Evolutionary conservation across 2,888 invertebrate genomes (phyloP).

Genomic region (Coenonympha arcania): DNA sequence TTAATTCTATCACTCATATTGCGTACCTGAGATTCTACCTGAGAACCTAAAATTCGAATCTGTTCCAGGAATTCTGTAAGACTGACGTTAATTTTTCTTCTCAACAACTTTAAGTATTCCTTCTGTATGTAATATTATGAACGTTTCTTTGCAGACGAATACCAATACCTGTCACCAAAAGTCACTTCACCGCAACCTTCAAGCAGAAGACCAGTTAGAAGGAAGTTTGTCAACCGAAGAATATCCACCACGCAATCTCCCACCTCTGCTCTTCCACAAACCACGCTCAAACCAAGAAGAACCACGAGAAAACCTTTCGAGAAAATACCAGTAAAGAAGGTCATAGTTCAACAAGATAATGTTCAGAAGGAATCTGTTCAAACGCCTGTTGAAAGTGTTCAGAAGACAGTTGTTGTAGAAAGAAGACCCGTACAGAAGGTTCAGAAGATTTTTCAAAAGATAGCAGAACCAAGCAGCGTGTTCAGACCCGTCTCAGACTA

Average conservation of each 20-base stretch:
- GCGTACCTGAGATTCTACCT: too few relatives aligned
- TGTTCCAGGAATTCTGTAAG: too few relatives aligned
- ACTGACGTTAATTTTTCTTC: too few relatives aligned
- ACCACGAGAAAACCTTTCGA: constrained; percentile 45
- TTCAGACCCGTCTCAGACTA: constrained; percentile 69
- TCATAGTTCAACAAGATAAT: constrained; percentile 10
- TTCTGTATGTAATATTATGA: too few relatives aligned
- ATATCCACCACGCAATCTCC: constrained; percentile 53
- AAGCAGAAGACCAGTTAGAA: constrained; percentile 40
- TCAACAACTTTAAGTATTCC: too few relatives aligned
- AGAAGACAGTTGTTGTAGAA: constrained; percentile 13
- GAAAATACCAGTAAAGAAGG: constrained; percentile 34
- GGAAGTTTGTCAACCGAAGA: constrained; percentile 50
- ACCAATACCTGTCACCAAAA: constrained; percentile 57
- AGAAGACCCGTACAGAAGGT: constrained; percentile 11
- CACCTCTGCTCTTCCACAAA: constrained; percentile 26
- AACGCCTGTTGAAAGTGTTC: constrained; percentile 5
- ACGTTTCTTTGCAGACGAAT: constrained; percentile 49
- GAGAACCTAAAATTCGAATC: too few relatives aligned
- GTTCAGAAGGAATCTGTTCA: constrained; percentile 14
- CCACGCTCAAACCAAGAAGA: constrained; percentile 35
- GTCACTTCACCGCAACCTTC: constrained; percentile 50
- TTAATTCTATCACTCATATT: too few relatives aligned
- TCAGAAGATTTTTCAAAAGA: constrained; percentile 5
- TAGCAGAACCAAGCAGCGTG: constrained; percentile 38